Evolutionary conservation across 2,113 vertebrate species (phyloP).

Genomic region (Rhineura floridana): DNA sequence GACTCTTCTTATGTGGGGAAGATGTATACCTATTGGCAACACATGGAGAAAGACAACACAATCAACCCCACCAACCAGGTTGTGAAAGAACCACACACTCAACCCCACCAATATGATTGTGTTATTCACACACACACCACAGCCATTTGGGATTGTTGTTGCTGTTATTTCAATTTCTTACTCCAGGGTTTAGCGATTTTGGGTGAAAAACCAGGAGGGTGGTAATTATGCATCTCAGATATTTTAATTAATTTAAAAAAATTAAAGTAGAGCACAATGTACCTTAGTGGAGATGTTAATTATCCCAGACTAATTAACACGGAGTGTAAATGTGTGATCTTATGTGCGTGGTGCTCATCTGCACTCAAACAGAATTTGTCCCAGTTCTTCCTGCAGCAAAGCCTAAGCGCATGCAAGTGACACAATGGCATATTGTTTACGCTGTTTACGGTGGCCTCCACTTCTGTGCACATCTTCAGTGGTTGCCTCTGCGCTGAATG

Average conservation of each 20-base stretch:
- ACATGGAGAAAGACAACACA: not conserved
- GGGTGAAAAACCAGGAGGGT: too few species aligned
- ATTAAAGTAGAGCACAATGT: not conserved
- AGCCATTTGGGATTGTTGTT: not conserved
- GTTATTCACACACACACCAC: not conserved
- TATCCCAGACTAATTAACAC: not conserved
- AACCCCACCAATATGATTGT: not conserved
- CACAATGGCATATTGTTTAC: too few species aligned
- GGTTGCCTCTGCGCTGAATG: rapidly evolving
- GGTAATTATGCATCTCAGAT: not conserved
- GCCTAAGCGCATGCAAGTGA: not conserved
- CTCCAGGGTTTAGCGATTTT: not conserved
- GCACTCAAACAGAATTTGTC: not conserved
- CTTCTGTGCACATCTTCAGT: not conserved
- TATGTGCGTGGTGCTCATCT: not conserved
- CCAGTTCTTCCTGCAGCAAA: not conserved
- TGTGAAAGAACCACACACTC: not conserved
- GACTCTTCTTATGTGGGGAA: not conserved
- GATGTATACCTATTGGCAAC: not conserved
- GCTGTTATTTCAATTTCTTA: too few species aligned
- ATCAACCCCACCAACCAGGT: not conserved
- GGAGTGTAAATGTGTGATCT: not conserved
- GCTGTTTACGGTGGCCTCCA: not conserved
- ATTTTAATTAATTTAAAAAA: not conserved
- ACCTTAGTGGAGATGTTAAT: not conserved